Evolutionary conservation across 2,888 invertebrate genomes (phyloP).

Genomic region (Parapristionchus giblindavisi): DNA sequence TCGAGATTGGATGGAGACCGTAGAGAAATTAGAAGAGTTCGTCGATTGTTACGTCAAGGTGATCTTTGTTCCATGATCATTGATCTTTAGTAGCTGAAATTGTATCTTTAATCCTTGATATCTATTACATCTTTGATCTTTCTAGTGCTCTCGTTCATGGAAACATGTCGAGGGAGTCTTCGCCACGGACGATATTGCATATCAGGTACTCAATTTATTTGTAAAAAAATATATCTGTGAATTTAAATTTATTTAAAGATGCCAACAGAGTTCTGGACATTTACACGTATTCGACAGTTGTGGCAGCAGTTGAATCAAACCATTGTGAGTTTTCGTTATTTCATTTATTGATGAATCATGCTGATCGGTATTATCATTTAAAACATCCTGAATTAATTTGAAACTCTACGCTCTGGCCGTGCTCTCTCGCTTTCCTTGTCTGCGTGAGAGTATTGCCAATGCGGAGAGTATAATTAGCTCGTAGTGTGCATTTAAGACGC

Average conservation of each 20-base stretch:
- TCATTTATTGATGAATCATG: too few relatives aligned
- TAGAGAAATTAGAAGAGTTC: slow-evolving; percentile 48
- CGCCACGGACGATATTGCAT: slow-evolving; percentile 94
- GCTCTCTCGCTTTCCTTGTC: too few relatives aligned
- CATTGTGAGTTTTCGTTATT: slow-evolving; percentile 68
- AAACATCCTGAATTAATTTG: too few relatives aligned
- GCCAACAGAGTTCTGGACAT: slow-evolving; percentile 91
- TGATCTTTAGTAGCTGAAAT: not conserved
- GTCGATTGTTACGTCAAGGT: slow-evolving; percentile 41
- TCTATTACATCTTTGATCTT: too few relatives aligned
- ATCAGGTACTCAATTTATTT: slow-evolving; percentile 75
- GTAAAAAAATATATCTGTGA: not conserved
- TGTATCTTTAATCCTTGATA: not conserved
- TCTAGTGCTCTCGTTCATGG: slow-evolving; percentile 84
- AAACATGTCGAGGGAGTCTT: slow-evolving; percentile 88
- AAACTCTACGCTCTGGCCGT: too few relatives aligned
- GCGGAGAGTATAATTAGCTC: too few relatives aligned
- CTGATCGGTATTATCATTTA: too few relatives aligned
- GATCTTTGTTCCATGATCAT: not conserved
- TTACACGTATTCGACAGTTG: slow-evolving; percentile 81
- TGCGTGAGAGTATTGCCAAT: too few relatives aligned
- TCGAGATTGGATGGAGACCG: slow-evolving; percentile 51
- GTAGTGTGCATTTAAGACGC: too few relatives aligned
- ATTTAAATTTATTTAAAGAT: slow-evolving; percentile 73
- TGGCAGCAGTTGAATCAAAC: slow-evolving; percentile 80